Percentiles rank a stretch among this genome's conserved stretches.
Evolutionary conservation across 2,888 invertebrate genomes (phyloP).

Genomic region (Lochmaea crataegi): DNA sequence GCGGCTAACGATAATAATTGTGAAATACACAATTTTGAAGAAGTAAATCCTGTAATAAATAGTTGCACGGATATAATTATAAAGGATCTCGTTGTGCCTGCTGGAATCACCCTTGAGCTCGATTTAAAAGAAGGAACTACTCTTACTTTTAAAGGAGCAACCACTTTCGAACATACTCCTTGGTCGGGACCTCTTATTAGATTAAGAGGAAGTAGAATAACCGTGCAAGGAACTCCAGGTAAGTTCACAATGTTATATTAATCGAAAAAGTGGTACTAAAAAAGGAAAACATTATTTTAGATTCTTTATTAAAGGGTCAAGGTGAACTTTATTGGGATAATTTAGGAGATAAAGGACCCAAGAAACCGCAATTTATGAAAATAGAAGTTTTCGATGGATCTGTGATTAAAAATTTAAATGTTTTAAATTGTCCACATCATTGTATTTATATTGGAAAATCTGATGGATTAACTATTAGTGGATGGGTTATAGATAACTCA

Average conservation of each 20-base stretch:
- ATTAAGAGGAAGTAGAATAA: conserved; percentile 30
- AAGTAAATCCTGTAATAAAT: background rate
- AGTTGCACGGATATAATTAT: background rate
- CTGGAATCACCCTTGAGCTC: conserved; percentile 32
- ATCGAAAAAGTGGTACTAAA: background rate
- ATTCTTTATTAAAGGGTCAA: conserved; percentile 45
- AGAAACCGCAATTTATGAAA: conserved; percentile 47
- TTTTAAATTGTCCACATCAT: conserved; percentile 47
- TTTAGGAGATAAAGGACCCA: conserved; percentile 44
- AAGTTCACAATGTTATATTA: background rate
- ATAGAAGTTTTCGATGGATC: conserved; percentile 41
- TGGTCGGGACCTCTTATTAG: conserved; percentile 38
- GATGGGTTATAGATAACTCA: conserved; percentile 45
- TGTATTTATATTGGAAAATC: conserved; percentile 44
- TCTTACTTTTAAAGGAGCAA: conserved; percentile 35
- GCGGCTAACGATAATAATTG: background rate
- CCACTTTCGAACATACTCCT: conserved; percentile 30
- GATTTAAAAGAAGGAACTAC: conserved; percentile 25
- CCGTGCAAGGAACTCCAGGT: conserved; percentile 35
- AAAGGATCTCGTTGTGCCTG: conserved; percentile 21
- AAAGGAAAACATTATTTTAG: conserved; percentile 24
- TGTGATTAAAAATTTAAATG: conserved; percentile 38
- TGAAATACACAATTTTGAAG: background rate
- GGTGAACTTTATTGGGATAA: conserved; percentile 49
- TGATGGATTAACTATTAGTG: conserved; percentile 37